Conservation (phyloP, 1,140 invertebrate species). For the Sarcophaga peregrina region DNA sequence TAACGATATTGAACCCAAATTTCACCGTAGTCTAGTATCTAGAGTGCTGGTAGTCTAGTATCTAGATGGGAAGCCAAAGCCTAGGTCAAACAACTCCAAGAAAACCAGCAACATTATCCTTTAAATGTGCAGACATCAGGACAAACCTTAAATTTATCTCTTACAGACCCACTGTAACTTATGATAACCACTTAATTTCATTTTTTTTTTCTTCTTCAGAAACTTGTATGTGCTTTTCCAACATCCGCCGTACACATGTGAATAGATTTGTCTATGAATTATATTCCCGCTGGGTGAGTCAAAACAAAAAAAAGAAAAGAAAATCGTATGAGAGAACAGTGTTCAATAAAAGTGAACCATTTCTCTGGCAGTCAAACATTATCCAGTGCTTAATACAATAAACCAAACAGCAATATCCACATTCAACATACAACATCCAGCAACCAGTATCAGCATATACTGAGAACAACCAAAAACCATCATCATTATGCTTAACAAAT, state of each 20-base stretch:
- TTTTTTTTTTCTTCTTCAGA: not conserved
- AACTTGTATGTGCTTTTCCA: not conserved
- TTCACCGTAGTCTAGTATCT: no score
- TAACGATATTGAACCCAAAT: no score
- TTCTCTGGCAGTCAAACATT: not conserved
- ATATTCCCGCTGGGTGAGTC: conserved; percentile 30
- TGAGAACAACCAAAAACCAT: no score
- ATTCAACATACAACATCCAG: not conserved
- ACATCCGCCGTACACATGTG: conserved; percentile 9
- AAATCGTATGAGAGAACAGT: not conserved
- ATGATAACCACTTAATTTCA: not conserved
- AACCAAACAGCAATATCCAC: not conserved
- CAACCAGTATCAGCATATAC: not conserved
- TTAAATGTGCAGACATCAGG: no score
- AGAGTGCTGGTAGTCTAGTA: no score
- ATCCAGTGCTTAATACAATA: not conserved
- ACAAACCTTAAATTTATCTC: no score
- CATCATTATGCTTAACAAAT: conserved; percentile 36
- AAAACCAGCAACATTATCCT: no score
- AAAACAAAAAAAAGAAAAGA: not conserved
- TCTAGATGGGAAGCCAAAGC: no score
- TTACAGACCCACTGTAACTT: not conserved
- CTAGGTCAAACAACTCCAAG: no score
- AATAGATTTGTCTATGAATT: conserved; percentile 42
- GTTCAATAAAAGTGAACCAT: not conserved